Conservation (phyloP, 2,797 vertebrate genomes). For the Propithecus perrieri region DNA sequence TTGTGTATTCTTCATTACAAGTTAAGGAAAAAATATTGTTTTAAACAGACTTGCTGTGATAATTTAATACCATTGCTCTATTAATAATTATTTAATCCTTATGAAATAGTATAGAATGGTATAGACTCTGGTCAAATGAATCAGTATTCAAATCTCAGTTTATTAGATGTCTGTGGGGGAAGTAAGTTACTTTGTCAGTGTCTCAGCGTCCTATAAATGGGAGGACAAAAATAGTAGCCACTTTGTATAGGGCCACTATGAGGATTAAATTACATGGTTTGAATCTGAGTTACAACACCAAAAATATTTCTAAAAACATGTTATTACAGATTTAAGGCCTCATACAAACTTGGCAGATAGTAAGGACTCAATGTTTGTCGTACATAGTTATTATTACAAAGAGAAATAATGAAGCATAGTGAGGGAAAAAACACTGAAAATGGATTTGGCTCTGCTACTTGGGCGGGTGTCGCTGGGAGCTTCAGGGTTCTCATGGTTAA, state of each 20-base stretch:
- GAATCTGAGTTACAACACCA: not conserved
- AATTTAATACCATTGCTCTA: not conserved
- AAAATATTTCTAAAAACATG: not conserved
- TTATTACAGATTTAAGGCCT: not conserved
- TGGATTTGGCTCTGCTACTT: not conserved
- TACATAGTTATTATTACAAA: not conserved
- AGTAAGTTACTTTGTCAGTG: not conserved
- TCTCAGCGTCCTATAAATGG: not conserved
- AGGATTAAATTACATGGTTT: not conserved
- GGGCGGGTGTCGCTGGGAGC: not conserved
- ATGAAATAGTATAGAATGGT: not conserved
- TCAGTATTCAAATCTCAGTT: slow-evolving; percentile 10
- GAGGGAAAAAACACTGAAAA: not conserved
- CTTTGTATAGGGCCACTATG: not conserved
- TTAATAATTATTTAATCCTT: slow-evolving; percentile 40
- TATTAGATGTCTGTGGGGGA: not conserved
- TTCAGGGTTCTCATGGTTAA: not conserved
- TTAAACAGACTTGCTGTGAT: not conserved
- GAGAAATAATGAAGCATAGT: not conserved
- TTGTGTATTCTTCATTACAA: slow-evolving; percentile 23
- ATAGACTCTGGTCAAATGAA: slow-evolving; percentile 1
- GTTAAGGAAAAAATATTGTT: slow-evolving; percentile 2
- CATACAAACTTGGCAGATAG: not conserved
- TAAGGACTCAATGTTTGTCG: not conserved
- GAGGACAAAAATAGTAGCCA: not conserved